Conservation (phyloP, 2,797 vertebrate species). For the Sebastes hopkinsi region DNA sequence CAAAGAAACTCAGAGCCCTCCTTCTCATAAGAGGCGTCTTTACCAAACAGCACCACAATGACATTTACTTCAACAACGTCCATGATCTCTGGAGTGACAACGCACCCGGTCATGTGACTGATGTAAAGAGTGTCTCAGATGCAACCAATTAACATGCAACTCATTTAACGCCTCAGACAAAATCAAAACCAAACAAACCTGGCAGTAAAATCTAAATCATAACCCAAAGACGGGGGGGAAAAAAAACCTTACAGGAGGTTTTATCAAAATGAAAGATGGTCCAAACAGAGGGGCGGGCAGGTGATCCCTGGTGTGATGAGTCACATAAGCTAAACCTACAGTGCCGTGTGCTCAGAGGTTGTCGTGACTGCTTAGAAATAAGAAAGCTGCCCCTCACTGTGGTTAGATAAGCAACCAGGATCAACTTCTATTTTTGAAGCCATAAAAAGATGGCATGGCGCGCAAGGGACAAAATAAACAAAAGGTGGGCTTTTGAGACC, state of each 20-base stretch:
- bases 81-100: constrained; percentile 5
- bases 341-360: neutral
- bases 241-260: neutral
- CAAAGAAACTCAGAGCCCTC: neutral
- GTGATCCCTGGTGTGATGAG: neutral
- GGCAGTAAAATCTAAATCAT: constrained; percentile 60
- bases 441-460: neutral
- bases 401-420: neutral
- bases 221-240: neutral
- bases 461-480: neutral
- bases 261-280: neutral
- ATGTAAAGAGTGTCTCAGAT: neutral
- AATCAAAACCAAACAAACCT: constrained; percentile 29
- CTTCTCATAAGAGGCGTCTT: neutral
- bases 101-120: neutral
- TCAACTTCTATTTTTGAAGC: neutral
- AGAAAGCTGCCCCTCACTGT: neutral
- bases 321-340: neutral
- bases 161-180: neutral
- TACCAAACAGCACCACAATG: constrained; percentile 15
- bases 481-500: neutral
- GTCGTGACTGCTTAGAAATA: neutral
- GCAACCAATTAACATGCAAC: neutral
- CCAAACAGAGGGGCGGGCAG: neutral
- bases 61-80: neutral